Base-by-base conservation (phyloP, 2,113 vertebrate genomes). In the Cyprinodon brontotheroides region DNA sequence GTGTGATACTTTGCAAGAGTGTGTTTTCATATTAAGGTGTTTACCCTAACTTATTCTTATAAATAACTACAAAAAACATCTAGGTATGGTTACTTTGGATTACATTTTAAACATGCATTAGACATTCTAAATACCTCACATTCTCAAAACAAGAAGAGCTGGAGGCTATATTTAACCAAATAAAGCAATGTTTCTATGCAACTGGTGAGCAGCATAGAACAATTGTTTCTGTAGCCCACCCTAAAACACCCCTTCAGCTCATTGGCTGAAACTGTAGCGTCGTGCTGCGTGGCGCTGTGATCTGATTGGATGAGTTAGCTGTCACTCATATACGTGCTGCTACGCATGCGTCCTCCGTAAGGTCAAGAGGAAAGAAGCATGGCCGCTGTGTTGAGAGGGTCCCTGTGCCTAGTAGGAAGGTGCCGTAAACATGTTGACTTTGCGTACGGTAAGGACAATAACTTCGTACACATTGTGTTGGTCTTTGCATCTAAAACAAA, bases 321-420 rank as follows among this genome's bases (percentile, higher is more conserved):
- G 79, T 86, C 91, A 81, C 6, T 90, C 7, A 68, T 0, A 2
- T 7, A 68, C 83, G 80, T 82, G 12, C 1, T 8, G 9, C 29
- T 3, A 6, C 4, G 4, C 41, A 59, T 12, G 65, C 86, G 83
- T 76, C 79, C 79, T 14, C 45, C 74, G 77, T 71, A 84, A 88
- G 89, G 91, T 91, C 89, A 90, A 78, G 75, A 86, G 82, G 68
- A 85, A 88, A 89, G 83, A 94, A 95, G 92, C 79, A 95, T 95
- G 95, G 95, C 95, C 73, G 94, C 93, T 65, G 75, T 94, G 72
- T 68, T 95, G 38, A 92, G 92, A 86, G 85, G 88, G 41, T 90
- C 90, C 85, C 88, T 87, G 71, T 93, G 70, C 71, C 68, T 94
- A 36, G 80, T 89, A 59, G 88, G 89, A 86, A 88, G 89, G 74